phyloP scores from a whole-genome alignment of 1,140 invertebrate species.

The Tyrophagus putrescentiae region DNA sequence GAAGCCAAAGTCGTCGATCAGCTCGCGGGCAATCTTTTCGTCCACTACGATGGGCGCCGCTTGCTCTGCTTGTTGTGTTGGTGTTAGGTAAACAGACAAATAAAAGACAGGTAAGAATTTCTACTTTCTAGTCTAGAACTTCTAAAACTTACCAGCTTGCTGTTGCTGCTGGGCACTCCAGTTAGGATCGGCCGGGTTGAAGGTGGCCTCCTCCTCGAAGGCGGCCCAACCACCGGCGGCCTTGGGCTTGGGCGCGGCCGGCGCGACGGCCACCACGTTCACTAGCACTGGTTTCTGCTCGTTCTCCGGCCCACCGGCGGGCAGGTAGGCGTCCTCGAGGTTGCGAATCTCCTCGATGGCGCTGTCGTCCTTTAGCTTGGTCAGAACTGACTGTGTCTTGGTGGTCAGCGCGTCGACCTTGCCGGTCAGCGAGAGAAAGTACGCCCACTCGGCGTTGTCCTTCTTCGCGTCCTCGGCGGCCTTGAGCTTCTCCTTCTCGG shows the following conservation, averaged over 20 bases:
- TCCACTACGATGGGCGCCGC: background rate
- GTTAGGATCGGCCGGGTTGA: conserved; percentile 1
- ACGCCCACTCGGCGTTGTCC: conserved; percentile 37
- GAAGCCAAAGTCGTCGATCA: conserved; percentile 34
- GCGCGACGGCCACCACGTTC: too few species aligned
- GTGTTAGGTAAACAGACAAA: too few species aligned
- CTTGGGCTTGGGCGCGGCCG: too few species aligned
- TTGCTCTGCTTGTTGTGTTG: background rate
- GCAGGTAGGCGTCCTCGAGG: conserved; percentile 24
- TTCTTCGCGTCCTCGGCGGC: conserved; percentile 22
- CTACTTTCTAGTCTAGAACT: too few species aligned
- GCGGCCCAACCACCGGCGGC: conserved; percentile 9
- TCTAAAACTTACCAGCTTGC: too few species aligned
- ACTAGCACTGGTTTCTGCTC: too few species aligned
- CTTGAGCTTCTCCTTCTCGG: conserved; percentile 1
- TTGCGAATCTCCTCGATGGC: conserved; percentile 23
- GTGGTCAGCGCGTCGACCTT: conserved; percentile 34
- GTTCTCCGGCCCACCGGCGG: conserved; percentile 18
- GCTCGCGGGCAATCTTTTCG: conserved; percentile 31
- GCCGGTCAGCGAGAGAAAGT: conserved; percentile 35
- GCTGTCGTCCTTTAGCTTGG: conserved; percentile 30
- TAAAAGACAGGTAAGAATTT: too few species aligned
- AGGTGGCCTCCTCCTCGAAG: conserved; percentile 17
- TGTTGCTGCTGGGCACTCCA: too few species aligned
- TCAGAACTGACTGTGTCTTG: conserved; percentile 33